Evolutionary conservation across 2,797 vertebrate genomes (phyloP).

Genomic region (Pogoniulus pusillus): DNA sequence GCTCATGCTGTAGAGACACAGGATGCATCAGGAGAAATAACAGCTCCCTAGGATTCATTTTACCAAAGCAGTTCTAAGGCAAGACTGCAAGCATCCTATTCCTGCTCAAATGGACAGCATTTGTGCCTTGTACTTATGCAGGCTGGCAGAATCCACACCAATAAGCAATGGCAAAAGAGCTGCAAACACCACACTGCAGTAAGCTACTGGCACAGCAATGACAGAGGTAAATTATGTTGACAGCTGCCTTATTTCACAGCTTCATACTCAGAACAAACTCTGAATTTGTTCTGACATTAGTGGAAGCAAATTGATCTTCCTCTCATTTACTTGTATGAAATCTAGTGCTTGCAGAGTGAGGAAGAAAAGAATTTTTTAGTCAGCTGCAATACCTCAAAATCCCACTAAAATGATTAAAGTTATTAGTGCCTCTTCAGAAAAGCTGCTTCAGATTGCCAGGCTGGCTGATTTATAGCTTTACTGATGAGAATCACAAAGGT

Average conservation of each 20-base stretch:
- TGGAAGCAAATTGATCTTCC: conserved; percentile 37
- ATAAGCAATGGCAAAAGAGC: background rate
- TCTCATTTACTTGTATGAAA: conserved; percentile 20
- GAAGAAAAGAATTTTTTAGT: background rate
- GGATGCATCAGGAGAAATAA: background rate
- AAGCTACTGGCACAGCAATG: background rate
- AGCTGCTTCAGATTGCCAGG: background rate
- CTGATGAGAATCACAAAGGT: conserved; percentile 38
- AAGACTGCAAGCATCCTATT: background rate
- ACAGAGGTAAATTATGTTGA: background rate
- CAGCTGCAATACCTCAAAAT: conserved; percentile 40
- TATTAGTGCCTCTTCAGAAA: conserved; percentile 36
- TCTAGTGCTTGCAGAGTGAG: background rate
- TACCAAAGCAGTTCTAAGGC: background rate
- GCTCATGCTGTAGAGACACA: rapidly evolving
- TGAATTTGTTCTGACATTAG: conserved; percentile 39
- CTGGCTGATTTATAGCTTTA: conserved; percentile 21
- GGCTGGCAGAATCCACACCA: background rate
- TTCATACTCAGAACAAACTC: conserved; percentile 20
- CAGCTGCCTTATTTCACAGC: conserved; percentile 30
- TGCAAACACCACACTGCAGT: background rate
- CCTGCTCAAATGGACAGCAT: background rate
- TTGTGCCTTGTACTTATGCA: background rate
- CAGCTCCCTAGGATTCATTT: background rate
- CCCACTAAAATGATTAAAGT: conserved; percentile 12